Evolutionary conservation across 1,140 invertebrate species (phyloP), one percentile per base, ranked within the genome.

Genomic region (Ostrea denselamellosa): DNA sequence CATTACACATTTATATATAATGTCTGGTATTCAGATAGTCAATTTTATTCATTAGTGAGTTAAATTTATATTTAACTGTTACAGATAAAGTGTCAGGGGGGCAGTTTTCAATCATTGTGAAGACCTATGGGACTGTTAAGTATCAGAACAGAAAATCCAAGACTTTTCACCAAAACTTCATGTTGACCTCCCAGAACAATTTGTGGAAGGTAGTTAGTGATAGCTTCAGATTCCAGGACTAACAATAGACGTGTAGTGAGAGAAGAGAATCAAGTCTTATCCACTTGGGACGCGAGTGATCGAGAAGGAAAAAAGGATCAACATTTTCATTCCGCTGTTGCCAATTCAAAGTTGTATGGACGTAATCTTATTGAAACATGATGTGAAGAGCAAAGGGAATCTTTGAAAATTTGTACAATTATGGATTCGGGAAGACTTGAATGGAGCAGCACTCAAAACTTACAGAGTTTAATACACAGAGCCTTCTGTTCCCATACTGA

Each of bases 121-220:
- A 92, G 77, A 90, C 91, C 0, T 93, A 91, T 71, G 93, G 93
- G 4, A 90, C 90, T 54, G 92, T 92, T 12, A 91, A 91, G 85
- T 93, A 90, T 77, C 83, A 90, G 19, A 91, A 91, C 14, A 96
- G 96, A 92, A 93, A 95, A 86, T 94, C 96, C 22, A 96, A 96
- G 91, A 95, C 96, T 9, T 98, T 98, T 90, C 96, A 97, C 91
- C 97, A 98, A 94, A 97, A 96, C 14, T 98, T 98, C 91, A 94
- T 98, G 0, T 96, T 98, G 22, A 97, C 97, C 0, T 97, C 97
- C 17, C 96, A 97, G 91, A 97, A 96, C 28, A 97, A 97, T 87
- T 97, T 98, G 93, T 98, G 97, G 97, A 98, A 98, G 95, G 97
- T 98, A 88, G 97, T 97, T 34, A 97, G 96, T 77, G 97, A 98